Base-by-base conservation (phyloP, 2,113 vertebrate species). In the Gallinago undulata region DNA sequence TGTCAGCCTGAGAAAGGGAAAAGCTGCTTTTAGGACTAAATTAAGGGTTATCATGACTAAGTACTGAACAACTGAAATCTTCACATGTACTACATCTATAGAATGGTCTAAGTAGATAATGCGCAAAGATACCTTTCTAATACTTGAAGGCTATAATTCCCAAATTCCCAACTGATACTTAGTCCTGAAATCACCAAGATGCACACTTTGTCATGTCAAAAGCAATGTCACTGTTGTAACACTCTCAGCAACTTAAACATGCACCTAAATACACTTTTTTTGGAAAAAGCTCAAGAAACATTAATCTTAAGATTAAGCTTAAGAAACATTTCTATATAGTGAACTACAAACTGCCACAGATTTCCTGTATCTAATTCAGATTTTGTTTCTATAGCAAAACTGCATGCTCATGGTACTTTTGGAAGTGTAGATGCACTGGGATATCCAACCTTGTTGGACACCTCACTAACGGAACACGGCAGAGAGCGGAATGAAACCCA, bases 1-100 rank as follows among this genome's bases (percentile, higher is more conserved):
- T 99, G 80, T 99, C 99, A 30, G 99, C 99, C 99, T 99, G 93
- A 84, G 76, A 63, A 84, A 91, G 45, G 53, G 41, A 83, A 75
- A 87, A 93, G 59, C 13, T 39, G 59, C 31, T 76, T 84, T 84
- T 16, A 86, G 47, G 24, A 59, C 4, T 62, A 63, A 87, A 84
- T 45, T 22, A 63, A 51, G 43, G 33, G 47, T 47, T 70, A 47
- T 9, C 2, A 1, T 3, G 8, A 84, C 24, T 39, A 56, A 45
- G 27, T 3, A 43, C 59, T n/a, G 45, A 80, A 4, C 41, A 93
- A 88, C 24, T 22, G 31, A 53, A 62, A 79, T 22, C 17, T 51
- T 68, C 47, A 70, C 18, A 51, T 15, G 28, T 19, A 53, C 31
- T 48, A 7, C 47, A 84, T 10, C 35, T 25, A 33, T 17, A 6